These are phyloP conservation scores for Adoxophyes honmai DNA, from an alignment of 1,140 invertebrate genomes.

Conservation along the genomic window DNA sequence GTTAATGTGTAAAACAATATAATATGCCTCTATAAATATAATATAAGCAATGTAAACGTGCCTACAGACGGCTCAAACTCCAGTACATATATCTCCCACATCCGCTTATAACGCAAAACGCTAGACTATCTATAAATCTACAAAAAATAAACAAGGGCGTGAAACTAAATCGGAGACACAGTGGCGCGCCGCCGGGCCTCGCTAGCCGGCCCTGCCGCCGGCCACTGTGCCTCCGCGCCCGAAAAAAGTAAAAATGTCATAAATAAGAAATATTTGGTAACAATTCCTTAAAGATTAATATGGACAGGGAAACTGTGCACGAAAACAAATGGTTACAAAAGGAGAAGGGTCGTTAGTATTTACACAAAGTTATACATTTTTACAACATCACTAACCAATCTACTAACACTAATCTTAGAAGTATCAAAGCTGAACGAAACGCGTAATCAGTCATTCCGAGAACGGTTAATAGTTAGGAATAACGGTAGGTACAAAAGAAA, in stretches of 20 bases:
- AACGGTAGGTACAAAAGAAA: slow-evolving; percentile 18
- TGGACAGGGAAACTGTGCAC: slow-evolving; percentile 42
- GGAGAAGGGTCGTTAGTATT: slow-evolving; percentile 52
- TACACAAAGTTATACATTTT: slow-evolving; percentile 62
- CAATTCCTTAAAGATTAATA: slow-evolving; percentile 71
- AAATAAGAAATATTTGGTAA: slow-evolving; percentile 76
- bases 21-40: slow-evolving; percentile 26
- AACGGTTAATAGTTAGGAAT: slow-evolving; percentile 12
- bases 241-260: slow-evolving; percentile 34
- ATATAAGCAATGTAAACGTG: slow-evolving; percentile 10
- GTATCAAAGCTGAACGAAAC: slow-evolving; percentile 37
- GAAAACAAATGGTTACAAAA: slow-evolving; percentile 39
- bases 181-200: not conserved
- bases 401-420: slow-evolving; percentile 54
- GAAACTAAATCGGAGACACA: not conserved
- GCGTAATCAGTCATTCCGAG: slow-evolving; percentile 24
- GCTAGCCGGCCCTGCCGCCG: too few relatives aligned
- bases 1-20: slow-evolving; percentile 20
- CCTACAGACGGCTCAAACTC: slow-evolving; percentile 5
- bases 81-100: slow-evolving; percentile 11
- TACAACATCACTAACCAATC: slow-evolving; percentile 65
- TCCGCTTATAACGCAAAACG: slow-evolving; percentile 4
- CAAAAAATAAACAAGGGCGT: slow-evolving; percentile 8
- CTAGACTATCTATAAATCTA: slow-evolving; percentile 10
- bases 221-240: slow-evolving; percentile 13